phyloP scores from a whole-genome alignment of 1,140 invertebrate species.

The Lordiphosa mommai region DNA sequence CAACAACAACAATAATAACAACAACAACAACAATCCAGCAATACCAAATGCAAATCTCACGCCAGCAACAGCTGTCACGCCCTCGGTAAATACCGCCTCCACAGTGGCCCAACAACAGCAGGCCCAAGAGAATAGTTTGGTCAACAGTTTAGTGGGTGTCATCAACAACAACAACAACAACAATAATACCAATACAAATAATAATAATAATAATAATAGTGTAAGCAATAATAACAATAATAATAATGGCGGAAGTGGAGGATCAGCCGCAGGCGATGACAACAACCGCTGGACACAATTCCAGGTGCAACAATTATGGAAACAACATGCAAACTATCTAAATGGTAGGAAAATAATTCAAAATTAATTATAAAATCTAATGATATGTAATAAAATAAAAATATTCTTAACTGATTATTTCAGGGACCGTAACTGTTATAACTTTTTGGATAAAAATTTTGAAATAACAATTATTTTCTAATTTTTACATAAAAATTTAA shows the following conservation, averaged over 20 bases:
- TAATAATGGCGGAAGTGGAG: constrained; percentile 19
- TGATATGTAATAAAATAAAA: too few relatives aligned
- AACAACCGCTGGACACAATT: constrained; percentile 79
- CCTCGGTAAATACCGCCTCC: constrained; percentile 52
- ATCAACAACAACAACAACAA: constrained; percentile 46
- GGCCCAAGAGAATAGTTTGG: constrained; percentile 66
- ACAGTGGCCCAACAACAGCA: constrained; percentile 54
- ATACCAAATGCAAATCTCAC: constrained; percentile 73
- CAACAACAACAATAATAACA: constrained; percentile 32
- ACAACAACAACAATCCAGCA: constrained; percentile 72
- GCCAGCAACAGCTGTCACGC: constrained; percentile 39
- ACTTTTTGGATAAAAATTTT: too few relatives aligned
- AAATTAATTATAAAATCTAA: too few relatives aligned
- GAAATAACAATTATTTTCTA: too few relatives aligned
- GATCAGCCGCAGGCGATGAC: constrained; percentile 45
- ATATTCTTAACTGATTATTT: too few relatives aligned
- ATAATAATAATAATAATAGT: constrained; percentile 35
- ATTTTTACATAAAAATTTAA: too few relatives aligned
- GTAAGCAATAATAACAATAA: constrained; percentile 40
- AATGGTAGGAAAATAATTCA: constrained; percentile 64
- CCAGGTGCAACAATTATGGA: constrained; percentile 79
- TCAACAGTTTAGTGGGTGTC: constrained; percentile 70
- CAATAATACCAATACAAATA: constrained; percentile 21
- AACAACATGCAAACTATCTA: constrained; percentile 79
- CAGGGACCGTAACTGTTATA: too few relatives aligned